Evolutionary conservation across 2,113 vertebrate genomes (phyloP).

Genomic region (Alethe diademata): DNA sequence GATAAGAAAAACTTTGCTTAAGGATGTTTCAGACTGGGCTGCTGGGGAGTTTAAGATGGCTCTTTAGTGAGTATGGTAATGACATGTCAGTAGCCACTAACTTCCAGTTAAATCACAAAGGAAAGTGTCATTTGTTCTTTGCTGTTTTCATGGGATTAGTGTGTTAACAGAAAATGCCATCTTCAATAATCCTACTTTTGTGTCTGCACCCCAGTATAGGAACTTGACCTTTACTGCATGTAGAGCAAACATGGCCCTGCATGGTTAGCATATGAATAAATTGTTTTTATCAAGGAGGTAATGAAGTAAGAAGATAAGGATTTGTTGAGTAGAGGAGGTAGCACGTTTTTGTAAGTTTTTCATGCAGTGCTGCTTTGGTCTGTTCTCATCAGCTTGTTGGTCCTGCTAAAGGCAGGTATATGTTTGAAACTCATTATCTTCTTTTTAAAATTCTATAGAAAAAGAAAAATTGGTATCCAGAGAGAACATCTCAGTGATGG

Average conservation of each 20-base stretch:
- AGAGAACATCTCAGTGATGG: neutral
- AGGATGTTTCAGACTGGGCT: neutral
- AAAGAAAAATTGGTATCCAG: neutral
- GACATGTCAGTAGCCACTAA: neutral
- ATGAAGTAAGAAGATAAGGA: neutral
- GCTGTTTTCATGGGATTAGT: neutral
- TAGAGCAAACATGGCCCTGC: neutral
- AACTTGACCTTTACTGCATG: slow-evolving; percentile 1
- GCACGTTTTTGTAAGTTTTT: neutral
- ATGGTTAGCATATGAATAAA: neutral
- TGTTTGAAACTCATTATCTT: neutral
- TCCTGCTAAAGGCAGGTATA: neutral
- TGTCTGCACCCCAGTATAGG: neutral
- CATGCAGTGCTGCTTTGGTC: neutral
- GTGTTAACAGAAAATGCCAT: neutral
- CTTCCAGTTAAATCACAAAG: neutral
- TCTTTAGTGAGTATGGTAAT: neutral
- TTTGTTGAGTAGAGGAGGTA: neutral
- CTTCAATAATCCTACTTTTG: neutral
- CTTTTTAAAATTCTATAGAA: neutral
- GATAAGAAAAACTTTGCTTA: neutral
- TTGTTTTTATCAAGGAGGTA: neutral
- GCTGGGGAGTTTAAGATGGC: neutral
- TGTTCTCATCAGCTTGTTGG: neutral
- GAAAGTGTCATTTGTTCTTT: neutral